Conservation (phyloP, 2,113 vertebrate genomes). For the Micronycteris hirsuta region DNA sequence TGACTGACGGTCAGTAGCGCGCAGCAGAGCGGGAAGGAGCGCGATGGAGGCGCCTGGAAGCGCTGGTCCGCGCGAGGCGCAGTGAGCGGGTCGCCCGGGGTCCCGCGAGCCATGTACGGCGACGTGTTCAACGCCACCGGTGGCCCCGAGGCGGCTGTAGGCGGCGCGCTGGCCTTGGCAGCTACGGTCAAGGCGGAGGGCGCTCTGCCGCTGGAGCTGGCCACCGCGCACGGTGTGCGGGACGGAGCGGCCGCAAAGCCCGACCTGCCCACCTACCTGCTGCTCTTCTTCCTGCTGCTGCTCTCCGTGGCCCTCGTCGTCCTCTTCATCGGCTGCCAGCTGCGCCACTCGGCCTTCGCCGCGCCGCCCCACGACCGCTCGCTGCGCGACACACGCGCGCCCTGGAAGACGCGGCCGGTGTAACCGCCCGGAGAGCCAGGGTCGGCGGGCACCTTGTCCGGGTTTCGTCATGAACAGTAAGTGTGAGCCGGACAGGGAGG, state of each 20-base stretch:
- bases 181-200: slow-evolving; percentile 91
- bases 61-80: neutral
- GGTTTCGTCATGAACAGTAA: neutral
- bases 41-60: neutral
- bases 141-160: slow-evolving; percentile 86
- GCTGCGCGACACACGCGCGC: slow-evolving; percentile 92
- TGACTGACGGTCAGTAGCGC: neutral
- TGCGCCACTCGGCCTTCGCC: slow-evolving; percentile 96
- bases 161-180: slow-evolving; percentile 88
- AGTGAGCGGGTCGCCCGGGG: slow-evolving; percentile 24
- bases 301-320: slow-evolving; percentile 93
- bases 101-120: slow-evolving; percentile 81
- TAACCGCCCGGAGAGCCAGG: slow-evolving; percentile 42
- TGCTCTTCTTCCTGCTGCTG: slow-evolving; percentile 94
- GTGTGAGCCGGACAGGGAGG: neutral
- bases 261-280: slow-evolving; percentile 94
- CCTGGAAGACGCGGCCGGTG: slow-evolving; percentile 89
- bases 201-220: slow-evolving; percentile 90
- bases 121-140: slow-evolving; percentile 93
- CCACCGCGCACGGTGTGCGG: slow-evolving; percentile 88
- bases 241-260: slow-evolving; percentile 93
- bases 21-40: neutral
- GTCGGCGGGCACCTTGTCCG: neutral
- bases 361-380: slow-evolving; percentile 98
- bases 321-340: slow-evolving; percentile 98